Base-by-base conservation (phyloP, 2,888 invertebrate species). In the Exephanes ischioxanthus region DNA sequence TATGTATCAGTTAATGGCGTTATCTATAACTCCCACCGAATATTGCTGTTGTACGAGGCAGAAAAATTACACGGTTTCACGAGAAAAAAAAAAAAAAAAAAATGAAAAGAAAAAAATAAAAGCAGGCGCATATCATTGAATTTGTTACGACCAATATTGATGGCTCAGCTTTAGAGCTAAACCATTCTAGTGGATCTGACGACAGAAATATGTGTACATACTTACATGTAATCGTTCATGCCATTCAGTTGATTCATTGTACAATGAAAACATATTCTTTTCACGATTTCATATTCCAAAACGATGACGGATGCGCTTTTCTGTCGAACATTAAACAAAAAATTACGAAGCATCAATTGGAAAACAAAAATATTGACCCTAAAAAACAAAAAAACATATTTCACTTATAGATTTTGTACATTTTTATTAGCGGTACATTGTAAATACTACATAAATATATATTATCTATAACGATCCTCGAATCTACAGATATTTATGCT, bases 351-450 rank as follows among this genome's bases (percentile, higher is more conserved):
- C 58, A 58, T 58, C 58, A 22, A 58, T 58, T 26, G 55, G 4
- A 48, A 48, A 48, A 48, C 26, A 26, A 58, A 26, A 58, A 26
- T 3, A 14, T 26, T 58, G 22, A 22, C 26, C 26, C 58, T 58
- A 63, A 45, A n/a, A 61, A 73, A 72, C 41, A 58, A 45, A 58
- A 73, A 48, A 78, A 26, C 58, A 58, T 58, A 58, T 22, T 58
- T 58, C 22, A 26, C 77, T 78, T 83, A 89, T 88, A 90, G 87
- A 89, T 90, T 91, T 90, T 91, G 88, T 91, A 91, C 89, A 91
- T 58, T 90, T 88, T 87, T 89, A 87, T 83, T 88, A 88, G 83
- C 70, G 63, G 68, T 88, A 83, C 58, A 83, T 58, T 86, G 79
- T 88, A 86, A 80, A 88, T 87, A 87, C 79, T 75, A 84, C 67